These are phyloP conservation scores for Meganola albula DNA, from an alignment of 2,888 invertebrate genomes.

Conservation along the genomic window DNA sequence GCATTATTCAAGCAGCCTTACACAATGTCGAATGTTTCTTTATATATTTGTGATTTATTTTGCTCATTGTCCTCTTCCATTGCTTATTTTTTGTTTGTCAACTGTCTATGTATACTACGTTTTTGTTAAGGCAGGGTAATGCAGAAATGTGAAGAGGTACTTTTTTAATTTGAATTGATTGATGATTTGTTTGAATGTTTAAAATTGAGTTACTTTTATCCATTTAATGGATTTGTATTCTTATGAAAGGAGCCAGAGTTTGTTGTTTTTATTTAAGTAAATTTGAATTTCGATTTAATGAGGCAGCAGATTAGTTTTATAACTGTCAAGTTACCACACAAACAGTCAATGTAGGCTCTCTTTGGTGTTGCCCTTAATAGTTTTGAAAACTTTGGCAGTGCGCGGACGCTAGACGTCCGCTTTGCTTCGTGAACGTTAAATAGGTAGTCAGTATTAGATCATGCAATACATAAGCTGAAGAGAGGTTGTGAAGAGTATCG, in stretches of 20 bases:
- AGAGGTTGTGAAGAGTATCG: constrained; percentile 73
- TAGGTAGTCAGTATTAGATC: constrained; percentile 65
- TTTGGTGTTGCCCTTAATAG: constrained; percentile 58
- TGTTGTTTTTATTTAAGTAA: constrained; percentile 73
- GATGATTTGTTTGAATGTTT: constrained; percentile 72
- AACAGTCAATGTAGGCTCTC: constrained; percentile 71
- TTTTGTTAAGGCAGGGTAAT: constrained; percentile 76
- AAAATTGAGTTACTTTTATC: constrained; percentile 74
- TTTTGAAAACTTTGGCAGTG: constrained; percentile 41
- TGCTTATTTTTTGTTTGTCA: constrained; percentile 69
- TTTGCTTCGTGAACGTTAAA: constrained; percentile 28
- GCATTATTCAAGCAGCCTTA: constrained; percentile 42
- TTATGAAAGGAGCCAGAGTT: constrained; percentile 71
- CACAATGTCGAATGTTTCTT: constrained; percentile 55
- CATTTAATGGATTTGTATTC: constrained; percentile 75
- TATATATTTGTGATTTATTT: constrained; percentile 68
- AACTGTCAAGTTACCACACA: constrained; percentile 73
- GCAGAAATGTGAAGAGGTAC: constrained; percentile 75
- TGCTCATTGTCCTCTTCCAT: constrained; percentile 73
- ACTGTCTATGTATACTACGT: constrained; percentile 72
- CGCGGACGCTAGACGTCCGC: constrained; percentile 28
- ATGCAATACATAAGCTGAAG: constrained; percentile 65
- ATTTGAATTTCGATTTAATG: constrained; percentile 63
- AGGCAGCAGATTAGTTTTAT: constrained; percentile 70
- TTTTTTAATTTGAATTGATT: constrained; percentile 63